A percentile compares a stretch with the other conserved stretches of the same genome.
Evolutionary conservation across 2,888 invertebrate species (phyloP).

Genomic region (Argyresthia goedartella): DNA sequence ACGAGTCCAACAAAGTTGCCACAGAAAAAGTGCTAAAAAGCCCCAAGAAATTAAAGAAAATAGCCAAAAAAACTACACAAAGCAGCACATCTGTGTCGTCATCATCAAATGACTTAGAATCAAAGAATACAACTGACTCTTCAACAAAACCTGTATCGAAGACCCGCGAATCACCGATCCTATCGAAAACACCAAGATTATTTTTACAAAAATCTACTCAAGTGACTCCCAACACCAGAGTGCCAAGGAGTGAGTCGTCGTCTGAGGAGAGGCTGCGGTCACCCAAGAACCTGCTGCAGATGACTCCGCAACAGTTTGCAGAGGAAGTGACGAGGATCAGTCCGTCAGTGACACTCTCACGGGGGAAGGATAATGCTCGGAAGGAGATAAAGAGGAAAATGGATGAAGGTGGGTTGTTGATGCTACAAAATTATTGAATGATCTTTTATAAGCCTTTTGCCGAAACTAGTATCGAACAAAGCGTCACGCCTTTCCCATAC

Average conservation of each 20-base stretch:
- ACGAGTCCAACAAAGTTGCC: neutral
- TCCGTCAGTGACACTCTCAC: slow-evolving; percentile 70
- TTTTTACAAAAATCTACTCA: slow-evolving; percentile 1
- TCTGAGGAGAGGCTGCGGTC: slow-evolving; percentile 46
- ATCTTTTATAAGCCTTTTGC: neutral
- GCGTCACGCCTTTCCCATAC: too few relatives aligned
- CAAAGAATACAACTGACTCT: neutral
- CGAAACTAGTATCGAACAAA: too few relatives aligned
- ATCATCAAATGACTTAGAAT: neutral
- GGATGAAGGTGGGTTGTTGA: slow-evolving; percentile 35
- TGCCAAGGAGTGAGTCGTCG: slow-evolving; percentile 48
- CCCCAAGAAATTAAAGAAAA: neutral
- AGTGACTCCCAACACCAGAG: slow-evolving; percentile 26
- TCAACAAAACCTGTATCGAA: neutral
- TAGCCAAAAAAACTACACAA: neutral
- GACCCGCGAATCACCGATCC: neutral
- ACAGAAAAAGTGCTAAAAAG: neutral
- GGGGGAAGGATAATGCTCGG: slow-evolving; percentile 72
- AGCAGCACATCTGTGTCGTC: neutral
- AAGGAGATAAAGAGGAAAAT: slow-evolving; percentile 63
- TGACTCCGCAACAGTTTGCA: slow-evolving; percentile 38
- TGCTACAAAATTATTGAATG: neutral
- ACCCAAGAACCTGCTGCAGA: slow-evolving; percentile 21
- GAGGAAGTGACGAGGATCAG: slow-evolving; percentile 45
- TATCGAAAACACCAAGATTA: neutral